A percentile compares a stretch with the other conserved stretches of the same genome.
phyloP scores from a whole-genome alignment of 2,113 vertebrate species.

The Halichoeres trimaculatus region DNA sequence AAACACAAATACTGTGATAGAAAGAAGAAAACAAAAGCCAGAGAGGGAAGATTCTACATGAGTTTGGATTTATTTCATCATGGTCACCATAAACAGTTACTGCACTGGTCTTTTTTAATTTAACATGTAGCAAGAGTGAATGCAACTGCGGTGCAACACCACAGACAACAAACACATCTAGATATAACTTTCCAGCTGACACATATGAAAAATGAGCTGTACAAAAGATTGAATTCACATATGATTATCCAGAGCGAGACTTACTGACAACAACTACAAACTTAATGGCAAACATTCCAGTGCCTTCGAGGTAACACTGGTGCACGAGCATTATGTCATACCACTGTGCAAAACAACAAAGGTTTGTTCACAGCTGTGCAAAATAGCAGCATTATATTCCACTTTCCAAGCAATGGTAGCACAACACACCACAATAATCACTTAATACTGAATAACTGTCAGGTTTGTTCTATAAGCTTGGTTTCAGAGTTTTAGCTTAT shows the following conservation, averaged over 20 bases:
- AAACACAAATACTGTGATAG: slow-evolving; percentile 12
- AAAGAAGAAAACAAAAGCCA: slow-evolving; percentile 32
- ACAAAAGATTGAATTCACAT: slow-evolving; percentile 62
- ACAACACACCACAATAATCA: slow-evolving; percentile 60
- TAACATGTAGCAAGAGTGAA: slow-evolving; percentile 63
- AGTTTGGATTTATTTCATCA: slow-evolving; percentile 75
- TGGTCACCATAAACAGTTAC: slow-evolving; percentile 70
- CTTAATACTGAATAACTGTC: slow-evolving; percentile 36
- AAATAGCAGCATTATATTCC: slow-evolving; percentile 75
- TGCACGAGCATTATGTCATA: slow-evolving; percentile 41
- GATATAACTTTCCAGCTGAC: slow-evolving; percentile 55
- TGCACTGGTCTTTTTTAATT: slow-evolving; percentile 57
- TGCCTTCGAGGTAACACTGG: slow-evolving; percentile 43
- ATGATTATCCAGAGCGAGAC: slow-evolving; percentile 40
- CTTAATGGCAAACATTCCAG: slow-evolving; percentile 57
- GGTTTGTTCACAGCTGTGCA: slow-evolving; percentile 78
- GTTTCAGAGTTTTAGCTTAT: slow-evolving; percentile 59
- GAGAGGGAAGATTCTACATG: slow-evolving; percentile 42
- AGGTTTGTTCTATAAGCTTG: slow-evolving; percentile 33
- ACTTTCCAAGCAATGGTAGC: slow-evolving; percentile 61
- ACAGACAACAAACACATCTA: slow-evolving; percentile 54
- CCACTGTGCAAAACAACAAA: slow-evolving; percentile 73
- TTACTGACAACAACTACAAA: slow-evolving; percentile 38
- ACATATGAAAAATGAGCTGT: slow-evolving; percentile 55
- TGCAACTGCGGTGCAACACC: slow-evolving; percentile 44